A percentile compares a stretch with the other conserved stretches of the same genome.
Evolutionary conservation across 2,113 vertebrate species (phyloP).

Genomic region (Jacana jacana): DNA sequence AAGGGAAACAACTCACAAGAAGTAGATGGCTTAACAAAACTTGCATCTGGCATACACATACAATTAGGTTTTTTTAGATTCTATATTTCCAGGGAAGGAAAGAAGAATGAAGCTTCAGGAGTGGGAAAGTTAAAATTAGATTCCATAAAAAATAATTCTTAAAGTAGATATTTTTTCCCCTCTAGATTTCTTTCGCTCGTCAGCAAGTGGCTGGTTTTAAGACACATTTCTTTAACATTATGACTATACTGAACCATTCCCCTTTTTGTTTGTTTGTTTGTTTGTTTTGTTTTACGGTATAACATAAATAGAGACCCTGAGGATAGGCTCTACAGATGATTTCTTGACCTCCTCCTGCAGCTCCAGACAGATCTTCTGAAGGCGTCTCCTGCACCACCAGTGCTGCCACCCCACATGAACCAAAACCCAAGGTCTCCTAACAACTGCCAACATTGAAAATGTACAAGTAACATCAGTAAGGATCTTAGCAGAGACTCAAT

Average conservation of each 20-base stretch:
- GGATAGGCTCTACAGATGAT: background rate
- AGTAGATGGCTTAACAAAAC: background rate
- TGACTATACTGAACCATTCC: background rate
- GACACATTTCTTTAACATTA: background rate
- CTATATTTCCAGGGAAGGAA: background rate
- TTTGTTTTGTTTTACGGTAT: too few relatives aligned
- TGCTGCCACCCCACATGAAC: fast-evolving
- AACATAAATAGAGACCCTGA: background rate
- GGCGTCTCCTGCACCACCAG: fast-evolving
- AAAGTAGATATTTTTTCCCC: background rate
- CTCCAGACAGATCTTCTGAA: fast-evolving
- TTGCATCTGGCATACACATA: background rate
- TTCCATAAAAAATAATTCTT: background rate
- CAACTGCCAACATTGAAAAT: background rate
- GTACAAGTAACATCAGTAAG: background rate
- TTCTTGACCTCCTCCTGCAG: background rate
- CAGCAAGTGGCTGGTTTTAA: background rate
- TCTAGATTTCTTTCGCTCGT: background rate
- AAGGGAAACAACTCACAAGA: background rate
- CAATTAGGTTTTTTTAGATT: background rate
- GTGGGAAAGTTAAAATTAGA: background rate
- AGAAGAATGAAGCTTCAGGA: background rate
- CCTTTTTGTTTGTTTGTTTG: too few relatives aligned
- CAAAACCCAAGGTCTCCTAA: background rate
- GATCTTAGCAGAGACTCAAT: background rate